Base-by-base conservation (phyloP, 1,140 invertebrate species). In the Hyposmocoma kahamanoa region DNA sequence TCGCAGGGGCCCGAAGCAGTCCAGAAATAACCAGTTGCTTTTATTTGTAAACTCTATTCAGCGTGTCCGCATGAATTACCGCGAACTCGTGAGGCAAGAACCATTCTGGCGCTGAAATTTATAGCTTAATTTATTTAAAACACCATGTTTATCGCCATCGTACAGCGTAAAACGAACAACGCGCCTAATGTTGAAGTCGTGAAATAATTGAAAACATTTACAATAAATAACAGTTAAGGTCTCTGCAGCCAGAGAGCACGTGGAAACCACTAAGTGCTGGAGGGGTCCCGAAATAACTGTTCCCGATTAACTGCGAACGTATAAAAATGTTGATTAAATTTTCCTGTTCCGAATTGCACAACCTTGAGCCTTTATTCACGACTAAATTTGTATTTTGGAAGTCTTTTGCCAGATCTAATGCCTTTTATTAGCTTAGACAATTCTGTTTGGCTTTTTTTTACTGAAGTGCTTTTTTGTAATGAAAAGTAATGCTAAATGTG, bases 291-390 rank as follows among this genome's bases (percentile, higher is more conserved):
- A 36, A 36, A 36, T 36, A 36, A 15, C 32, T 36, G 10, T 17
- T 15, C 3, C 32, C 24, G 32, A n/a, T 10, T n/a, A n/a, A n/a
- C 32, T 36, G 32, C 32, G 18, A 36, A 36, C 24, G 24, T 26
- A 26, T n/a, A n/a, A n/a, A 26, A 26, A 26, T 17, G 32, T 36
- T 36, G 32, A 36, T 36, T 36, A 36, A 36, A 36, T 36, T 36
- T 36, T 36, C 32, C 32, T 36, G 32, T 36, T 36, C 13, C 18
- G 15, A n/a, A 1, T 1, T 17, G 9, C 4, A 36, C 6, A 8
- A 15, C 15, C 32, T 17, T 36, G 15, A 17, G 3, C 1, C 5
- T 26, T 26, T 26, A 26, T 26, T 26, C 11, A 11, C 24, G 5
- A 26, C 24, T 6, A 26, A 26, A 26, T 11, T 26, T n/a, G n/a